phyloP scores from a whole-genome alignment of 2,113 vertebrate species.

The Pimephales promelas region DNA sequence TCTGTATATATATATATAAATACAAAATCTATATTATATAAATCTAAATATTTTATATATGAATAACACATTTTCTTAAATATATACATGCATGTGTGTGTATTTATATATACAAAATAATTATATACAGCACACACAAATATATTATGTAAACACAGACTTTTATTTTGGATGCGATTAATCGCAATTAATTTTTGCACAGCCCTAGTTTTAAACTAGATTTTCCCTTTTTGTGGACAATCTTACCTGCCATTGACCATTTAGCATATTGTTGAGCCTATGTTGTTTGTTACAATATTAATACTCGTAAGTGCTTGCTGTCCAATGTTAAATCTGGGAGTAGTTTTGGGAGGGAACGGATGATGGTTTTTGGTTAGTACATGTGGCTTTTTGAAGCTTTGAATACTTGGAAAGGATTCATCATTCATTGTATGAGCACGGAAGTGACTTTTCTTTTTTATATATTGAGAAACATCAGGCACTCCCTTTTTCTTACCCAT shows the following conservation, averaged over 20 bases:
- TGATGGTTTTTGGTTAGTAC: conserved; percentile 38
- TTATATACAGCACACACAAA: too few relatives aligned
- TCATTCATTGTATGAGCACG: conserved; percentile 54
- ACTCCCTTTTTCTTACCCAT: conserved; percentile 36
- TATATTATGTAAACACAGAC: too few relatives aligned
- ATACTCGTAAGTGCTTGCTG: background rate
- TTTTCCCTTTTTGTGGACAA: background rate
- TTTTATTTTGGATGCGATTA: too few relatives aligned
- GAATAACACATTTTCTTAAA: too few relatives aligned
- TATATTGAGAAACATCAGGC: conserved; percentile 58
- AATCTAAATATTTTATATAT: too few relatives aligned
- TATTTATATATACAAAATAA: too few relatives aligned
- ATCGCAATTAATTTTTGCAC: too few relatives aligned
- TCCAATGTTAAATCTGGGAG: background rate
- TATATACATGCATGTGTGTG: too few relatives aligned
- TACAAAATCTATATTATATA: too few relatives aligned
- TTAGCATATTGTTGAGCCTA: background rate
- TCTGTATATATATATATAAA: too few relatives aligned
- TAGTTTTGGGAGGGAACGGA: conserved; percentile 46
- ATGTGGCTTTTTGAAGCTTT: conserved; percentile 59
- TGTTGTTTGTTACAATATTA: background rate
- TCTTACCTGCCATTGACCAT: background rate
- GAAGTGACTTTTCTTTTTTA: conserved; percentile 44
- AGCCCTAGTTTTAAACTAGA: too few relatives aligned
- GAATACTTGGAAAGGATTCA: conserved; percentile 63